Evolutionary conservation across 2,113 vertebrate species (phyloP), one percentile per base, ranked within the genome.

Genomic region (Saimiri boliviensis): DNA sequence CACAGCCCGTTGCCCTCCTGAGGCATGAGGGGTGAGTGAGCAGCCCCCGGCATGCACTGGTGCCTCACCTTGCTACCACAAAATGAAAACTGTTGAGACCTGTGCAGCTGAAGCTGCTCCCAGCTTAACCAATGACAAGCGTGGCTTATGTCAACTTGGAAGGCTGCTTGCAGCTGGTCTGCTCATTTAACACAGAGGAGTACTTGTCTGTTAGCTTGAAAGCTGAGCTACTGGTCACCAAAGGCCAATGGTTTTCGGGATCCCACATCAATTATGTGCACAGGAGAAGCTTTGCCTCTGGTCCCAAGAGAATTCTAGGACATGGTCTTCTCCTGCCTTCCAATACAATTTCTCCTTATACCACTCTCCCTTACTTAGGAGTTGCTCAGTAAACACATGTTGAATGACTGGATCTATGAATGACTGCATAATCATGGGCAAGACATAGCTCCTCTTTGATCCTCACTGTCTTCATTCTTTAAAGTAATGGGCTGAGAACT

Each of bases 31-130:
- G 71, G 11, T 35, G 30, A 19, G 35, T 2, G 0, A 83, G 32
- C 56, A 45, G 30, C 30, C 27, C 54, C 80, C 1, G n/a, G 32
- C 21, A 7, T 0, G 0, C 16, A 0, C 37, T 27, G 21, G 35
- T n/a, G 49, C 74, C 21, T 52, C 70, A 68, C n/a, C 47, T 83
- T 11, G 0, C 63, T 35, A 54, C 80, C 86, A 5, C 35, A 37
- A 20, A 79, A 21, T 25, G 49, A 52, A 70, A 81, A 16, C 27
- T n/a, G 42, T 8, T 45, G 79, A 86, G 58, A n/a, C 74, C 25
- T 86, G 82, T 25, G 5, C 19, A 14, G 5, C 40, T 60, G 40
- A 66, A 20, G 9, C 76, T 49, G 40, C 9, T n/a, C 56, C 52
- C 37, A 66, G 66, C 71, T 71, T 42, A 23, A 77, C 77, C 30